These are phyloP conservation scores for Brachionus rotundiformis DNA, from an alignment of 1,140 invertebrate genomes.

Conservation along the genomic window DNA sequence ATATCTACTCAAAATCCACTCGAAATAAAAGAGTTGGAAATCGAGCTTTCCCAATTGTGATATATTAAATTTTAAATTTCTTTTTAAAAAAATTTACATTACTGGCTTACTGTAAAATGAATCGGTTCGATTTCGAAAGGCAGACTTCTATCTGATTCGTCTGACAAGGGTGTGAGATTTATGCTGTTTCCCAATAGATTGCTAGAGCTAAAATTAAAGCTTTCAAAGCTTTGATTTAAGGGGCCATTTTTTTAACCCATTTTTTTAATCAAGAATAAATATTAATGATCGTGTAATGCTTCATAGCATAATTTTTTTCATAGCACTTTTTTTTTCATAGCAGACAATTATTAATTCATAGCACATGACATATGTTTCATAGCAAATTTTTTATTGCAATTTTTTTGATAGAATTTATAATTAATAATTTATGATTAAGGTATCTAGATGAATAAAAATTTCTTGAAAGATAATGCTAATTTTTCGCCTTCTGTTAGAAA, in stretches of 20 bases:
- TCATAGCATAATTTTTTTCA: background rate
- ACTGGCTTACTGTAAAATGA: no score
- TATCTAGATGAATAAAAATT: slow-evolving; percentile 5
- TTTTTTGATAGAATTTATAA: background rate
- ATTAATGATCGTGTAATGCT: background rate
- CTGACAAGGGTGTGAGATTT: no score
- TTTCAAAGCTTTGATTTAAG: background rate
- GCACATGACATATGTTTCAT: background rate
- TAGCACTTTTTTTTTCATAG: background rate
- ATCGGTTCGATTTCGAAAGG: no score
- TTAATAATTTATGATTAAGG: background rate
- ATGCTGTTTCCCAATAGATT: no score
- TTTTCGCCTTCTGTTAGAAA: background rate
- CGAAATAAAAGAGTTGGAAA: background rate
- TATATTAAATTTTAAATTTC: background rate
- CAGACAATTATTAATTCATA: background rate
- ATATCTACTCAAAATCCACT: background rate
- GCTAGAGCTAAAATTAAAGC: no score
- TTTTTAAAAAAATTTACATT: no score
- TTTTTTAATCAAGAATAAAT: no score
- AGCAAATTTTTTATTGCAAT: background rate
- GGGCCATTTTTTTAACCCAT: no score
- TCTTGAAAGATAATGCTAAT: slow-evolving; percentile 9
- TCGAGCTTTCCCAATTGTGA: background rate
- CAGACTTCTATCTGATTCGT: no score